Evolutionary conservation across 2,888 invertebrate genomes (phyloP), one percentile per base, ranked within the genome.

Genomic region (Ophion obscuratus): DNA sequence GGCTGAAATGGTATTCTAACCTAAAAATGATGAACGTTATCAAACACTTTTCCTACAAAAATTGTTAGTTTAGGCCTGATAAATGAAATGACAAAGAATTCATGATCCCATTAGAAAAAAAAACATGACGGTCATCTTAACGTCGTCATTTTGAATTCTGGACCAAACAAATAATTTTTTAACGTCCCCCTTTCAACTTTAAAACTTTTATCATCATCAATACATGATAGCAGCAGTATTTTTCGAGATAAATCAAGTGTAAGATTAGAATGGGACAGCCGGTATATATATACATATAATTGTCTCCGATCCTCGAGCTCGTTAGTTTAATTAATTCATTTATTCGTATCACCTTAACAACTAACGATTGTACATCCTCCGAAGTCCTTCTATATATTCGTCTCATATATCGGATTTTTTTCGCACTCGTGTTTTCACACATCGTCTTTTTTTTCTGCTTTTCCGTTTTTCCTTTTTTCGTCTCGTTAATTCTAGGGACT

Each of bases 351-450:
- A n/a, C 74, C 86, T 86, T 86, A 86, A 83, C 36, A 83, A 14
- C 86, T 86, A 86, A 86, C 86, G 86, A 86, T 86, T 86, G 86
- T 86, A 81, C 86, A 86, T 81, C 61, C 64, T 83, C 64, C 83
- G 64, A 81, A 86, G 80, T 81, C 64, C 71, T 82, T 67, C 4
- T n/a, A 73, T 57, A 76, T 20, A 71, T 62, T 71, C 57, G 57
- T 80, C 74, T 61, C 59, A 75, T 75, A 67, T 31, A 66, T 71
- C 66, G 70, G 61, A 79, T 74, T 57, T 81, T n/a, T 57, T 27
- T 44, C 59, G 20, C 70, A n/a, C 66, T 70, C 36, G 47, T 61
- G 7, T 31, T 27, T 24, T 24, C 9, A 17, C 44, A n/a, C 27
- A 9, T 64, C 10, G 44, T 14, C 47, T 40, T 53, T 57, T 17